These are phyloP conservation scores for Cotesia chilonis DNA, from an alignment of 1,140 invertebrate species.

Conservation along the genomic window DNA sequence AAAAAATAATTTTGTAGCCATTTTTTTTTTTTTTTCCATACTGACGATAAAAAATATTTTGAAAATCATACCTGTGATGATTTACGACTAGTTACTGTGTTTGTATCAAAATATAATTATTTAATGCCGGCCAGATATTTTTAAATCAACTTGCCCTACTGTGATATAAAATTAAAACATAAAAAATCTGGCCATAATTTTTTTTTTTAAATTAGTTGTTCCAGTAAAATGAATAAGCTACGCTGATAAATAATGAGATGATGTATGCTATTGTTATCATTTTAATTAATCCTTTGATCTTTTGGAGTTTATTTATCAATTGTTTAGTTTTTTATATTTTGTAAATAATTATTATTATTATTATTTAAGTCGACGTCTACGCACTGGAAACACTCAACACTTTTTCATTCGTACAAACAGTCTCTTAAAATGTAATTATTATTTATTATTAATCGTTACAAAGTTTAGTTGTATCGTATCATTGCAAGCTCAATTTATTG, in stretches of 20 bases:
- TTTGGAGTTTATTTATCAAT: background rate
- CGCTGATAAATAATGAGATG: conserved; percentile 1
- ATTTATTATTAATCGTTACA: too few relatives aligned
- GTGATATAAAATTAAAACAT: too few relatives aligned
- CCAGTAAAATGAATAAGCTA: background rate
- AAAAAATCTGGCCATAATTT: too few relatives aligned
- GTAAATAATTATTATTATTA: background rate
- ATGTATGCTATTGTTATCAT: background rate
- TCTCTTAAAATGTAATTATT: conserved; percentile 6
- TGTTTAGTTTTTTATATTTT: too few relatives aligned
- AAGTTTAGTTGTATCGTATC: too few relatives aligned
- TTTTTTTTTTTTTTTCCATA: too few relatives aligned
- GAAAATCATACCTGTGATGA: background rate
- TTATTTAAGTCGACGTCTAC: background rate
- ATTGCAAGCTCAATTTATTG: conserved; percentile 4
- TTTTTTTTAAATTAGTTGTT: too few relatives aligned
- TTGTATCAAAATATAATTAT: background rate
- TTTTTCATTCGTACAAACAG: conserved; percentile 2
- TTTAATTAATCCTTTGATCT: background rate
- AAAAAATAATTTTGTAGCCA: too few relatives aligned
- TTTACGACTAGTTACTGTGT: background rate
- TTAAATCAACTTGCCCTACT: too few relatives aligned
- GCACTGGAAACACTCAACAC: conserved; percentile 18
- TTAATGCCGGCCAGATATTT: too few relatives aligned
- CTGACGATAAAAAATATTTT: background rate